Conservation (phyloP, 2,797 vertebrate species). For the Hylomyscus alleni region DNA sequence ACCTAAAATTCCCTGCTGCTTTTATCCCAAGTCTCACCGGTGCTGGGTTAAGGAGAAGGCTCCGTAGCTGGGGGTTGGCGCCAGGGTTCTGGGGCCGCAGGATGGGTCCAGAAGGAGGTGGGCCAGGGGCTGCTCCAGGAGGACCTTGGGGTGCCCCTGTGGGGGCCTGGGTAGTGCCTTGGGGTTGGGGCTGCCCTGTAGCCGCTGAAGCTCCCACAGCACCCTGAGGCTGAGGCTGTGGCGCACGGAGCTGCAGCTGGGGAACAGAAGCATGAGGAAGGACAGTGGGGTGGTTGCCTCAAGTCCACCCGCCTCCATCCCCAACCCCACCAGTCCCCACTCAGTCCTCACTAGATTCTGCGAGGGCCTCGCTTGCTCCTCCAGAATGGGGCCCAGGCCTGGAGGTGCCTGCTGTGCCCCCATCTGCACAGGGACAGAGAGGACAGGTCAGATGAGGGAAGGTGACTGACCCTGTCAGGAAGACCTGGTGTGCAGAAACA, state of each 20-base stretch:
- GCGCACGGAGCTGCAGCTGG: conserved; percentile 89
- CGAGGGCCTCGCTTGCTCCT: conserved; percentile 94
- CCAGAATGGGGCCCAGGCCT: conserved; percentile 93
- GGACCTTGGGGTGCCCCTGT: conserved; percentile 77
- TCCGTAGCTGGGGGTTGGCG: conserved; percentile 96
- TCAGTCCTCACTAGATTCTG: conserved; percentile 93
- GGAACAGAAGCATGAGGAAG: conserved; percentile 10
- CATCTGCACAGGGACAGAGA: conserved; percentile 81
- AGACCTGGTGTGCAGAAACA: conserved; percentile 46
- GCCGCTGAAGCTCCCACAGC: conserved; percentile 86
- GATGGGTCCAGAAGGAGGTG: conserved; percentile 89
- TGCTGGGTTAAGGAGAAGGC: conserved; percentile 95
- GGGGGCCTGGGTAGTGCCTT: conserved; percentile 77
- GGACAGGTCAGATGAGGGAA: neutral
- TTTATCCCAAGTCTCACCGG: conserved; percentile 89
- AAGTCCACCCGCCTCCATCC: neutral
- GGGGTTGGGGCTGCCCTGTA: conserved; percentile 80
- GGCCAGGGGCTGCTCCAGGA: conserved; percentile 88
- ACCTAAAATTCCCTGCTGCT: neutral
- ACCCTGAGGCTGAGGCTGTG: conserved; percentile 79
- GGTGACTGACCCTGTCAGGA: conserved; percentile 60
- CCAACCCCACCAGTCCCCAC: neutral
- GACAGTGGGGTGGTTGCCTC: neutral
- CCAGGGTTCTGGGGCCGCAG: conserved; percentile 95
- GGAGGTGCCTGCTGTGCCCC: conserved; percentile 92